Percentiles rank a stretch among this genome's conserved stretches.
Conservation (phyloP, 2,113 vertebrate genomes). For the Pelecanus crispus region DNA sequence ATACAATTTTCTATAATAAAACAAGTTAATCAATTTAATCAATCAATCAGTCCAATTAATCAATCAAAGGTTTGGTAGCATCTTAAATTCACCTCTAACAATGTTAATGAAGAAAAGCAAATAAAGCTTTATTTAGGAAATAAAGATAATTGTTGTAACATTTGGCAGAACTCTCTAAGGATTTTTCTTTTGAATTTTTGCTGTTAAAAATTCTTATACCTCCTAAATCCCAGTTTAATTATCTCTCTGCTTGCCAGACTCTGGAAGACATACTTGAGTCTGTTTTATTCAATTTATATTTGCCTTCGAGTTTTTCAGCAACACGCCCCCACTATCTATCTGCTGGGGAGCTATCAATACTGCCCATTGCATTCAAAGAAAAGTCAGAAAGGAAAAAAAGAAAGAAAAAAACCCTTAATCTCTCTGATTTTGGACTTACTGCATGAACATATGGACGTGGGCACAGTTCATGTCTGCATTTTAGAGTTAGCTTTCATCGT, state of each 20-base stretch:
- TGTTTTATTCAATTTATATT: not conserved
- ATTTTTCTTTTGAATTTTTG: not conserved
- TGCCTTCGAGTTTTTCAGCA: not conserved
- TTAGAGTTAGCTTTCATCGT: not conserved
- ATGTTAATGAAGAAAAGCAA: not conserved
- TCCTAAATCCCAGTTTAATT: constrained; percentile 30
- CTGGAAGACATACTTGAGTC: not conserved
- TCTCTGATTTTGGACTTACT: not conserved
- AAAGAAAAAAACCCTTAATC: not conserved
- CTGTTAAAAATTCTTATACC: not conserved
- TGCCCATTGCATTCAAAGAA: not conserved
- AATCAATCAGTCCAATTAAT: not conserved
- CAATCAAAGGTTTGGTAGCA: not conserved
- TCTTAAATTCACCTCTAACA: not conserved
- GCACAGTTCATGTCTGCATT: not conserved
- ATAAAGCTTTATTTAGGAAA: not conserved
- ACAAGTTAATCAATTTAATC: not conserved
- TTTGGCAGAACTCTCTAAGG: not conserved
- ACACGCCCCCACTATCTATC: not conserved
- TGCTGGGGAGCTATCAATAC: not conserved
- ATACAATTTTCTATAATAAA: not conserved
- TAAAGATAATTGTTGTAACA: not conserved
- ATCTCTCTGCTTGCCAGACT: not conserved
- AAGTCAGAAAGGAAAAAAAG: not conserved
- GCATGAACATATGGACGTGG: not conserved